Evolutionary conservation across 2,888 invertebrate genomes (phyloP), one percentile per base, ranked within the genome.

Genomic region (Ischnus inquisitorius): DNA sequence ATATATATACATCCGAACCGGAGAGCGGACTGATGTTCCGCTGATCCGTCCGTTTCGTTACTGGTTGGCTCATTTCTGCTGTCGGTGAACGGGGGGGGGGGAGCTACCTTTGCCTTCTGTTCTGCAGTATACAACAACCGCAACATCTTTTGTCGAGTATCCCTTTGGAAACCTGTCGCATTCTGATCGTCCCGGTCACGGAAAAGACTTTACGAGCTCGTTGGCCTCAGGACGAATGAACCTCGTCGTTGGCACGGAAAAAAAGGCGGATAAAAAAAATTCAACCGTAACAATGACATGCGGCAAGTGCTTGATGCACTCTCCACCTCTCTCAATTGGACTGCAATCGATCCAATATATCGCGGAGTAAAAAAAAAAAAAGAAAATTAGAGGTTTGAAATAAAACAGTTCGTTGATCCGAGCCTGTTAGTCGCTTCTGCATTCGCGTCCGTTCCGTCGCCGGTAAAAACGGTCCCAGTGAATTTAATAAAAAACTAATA

Each of bases 121-220:
- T 60, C 28, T 28, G 60, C 60, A 28, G 28, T 60, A 6, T 60
- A 28, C 60, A 34, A 34, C 34, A 4, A 60, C 28, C n/a, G 28
- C 25, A 60, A 25, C 60, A 22, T 60, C 60, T 60, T 28, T 60
- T n/a, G 60, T 60, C 51, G 51, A 2, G 64, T 51, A 48, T 48
- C 34, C 75, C 51, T 48, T 62, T 28, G 12, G 1, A 28, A 74
- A 74, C 74, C 75, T 75, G 75, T 75, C 75, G 64, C 75, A 75
- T 75, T 75, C 62, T 75, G 75, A 75, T 75, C 64, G 64, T 39
- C 22, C 39, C 28, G 28, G 48, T 34, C 75, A 64, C 39, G 64
- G 75, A 64, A 39, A 51, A 75, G 64, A 74, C 64, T 74, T 74
- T 34, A 62, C 62, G 64, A 64, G 64, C 75, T 16, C 48, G 14